Conservation (phyloP, 2,888 invertebrate species). For the Lepidonotus clava region DNA sequence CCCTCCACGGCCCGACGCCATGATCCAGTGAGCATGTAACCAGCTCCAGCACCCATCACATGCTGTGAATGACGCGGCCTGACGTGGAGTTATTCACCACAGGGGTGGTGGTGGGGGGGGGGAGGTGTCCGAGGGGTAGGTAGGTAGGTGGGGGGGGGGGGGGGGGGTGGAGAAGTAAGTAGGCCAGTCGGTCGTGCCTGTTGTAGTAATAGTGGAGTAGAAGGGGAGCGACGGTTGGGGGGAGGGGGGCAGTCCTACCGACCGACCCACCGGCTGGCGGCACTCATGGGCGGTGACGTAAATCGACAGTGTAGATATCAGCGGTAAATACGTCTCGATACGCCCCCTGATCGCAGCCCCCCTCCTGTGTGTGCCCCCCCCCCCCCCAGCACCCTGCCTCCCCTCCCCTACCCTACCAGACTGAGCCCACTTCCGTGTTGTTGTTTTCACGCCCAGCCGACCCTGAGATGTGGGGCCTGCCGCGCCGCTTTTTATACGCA, state of each 20-base stretch:
- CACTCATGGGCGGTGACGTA: conserved; percentile 45
- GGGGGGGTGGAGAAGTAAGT: background rate
- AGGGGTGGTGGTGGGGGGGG: background rate
- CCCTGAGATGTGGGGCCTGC: background rate
- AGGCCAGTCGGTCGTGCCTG: background rate
- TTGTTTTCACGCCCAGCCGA: conserved; percentile 48
- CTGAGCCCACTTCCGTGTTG: conserved; percentile 28
- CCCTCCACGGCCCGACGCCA: too few relatives aligned
- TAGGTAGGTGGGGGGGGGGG: background rate
- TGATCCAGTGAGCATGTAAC: conserved; percentile 13
- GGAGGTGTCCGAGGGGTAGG: background rate
- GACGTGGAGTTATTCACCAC: background rate
- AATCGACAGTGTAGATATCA: conserved; percentile 7
- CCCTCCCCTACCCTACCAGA: background rate
- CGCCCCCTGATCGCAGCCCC: background rate
- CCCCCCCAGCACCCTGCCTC: background rate
- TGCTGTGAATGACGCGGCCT: background rate
- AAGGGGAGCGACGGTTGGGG: background rate
- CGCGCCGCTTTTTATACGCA: background rate
- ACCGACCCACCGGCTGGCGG: too few relatives aligned
- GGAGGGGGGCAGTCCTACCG: too few relatives aligned
- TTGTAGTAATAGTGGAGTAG: background rate
- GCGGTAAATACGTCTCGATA: conserved; percentile 18
- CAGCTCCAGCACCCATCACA: background rate
- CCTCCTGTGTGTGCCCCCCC: background rate